Conservation (phyloP, 1,140 invertebrate genomes). For the Musca domestica region DNA sequence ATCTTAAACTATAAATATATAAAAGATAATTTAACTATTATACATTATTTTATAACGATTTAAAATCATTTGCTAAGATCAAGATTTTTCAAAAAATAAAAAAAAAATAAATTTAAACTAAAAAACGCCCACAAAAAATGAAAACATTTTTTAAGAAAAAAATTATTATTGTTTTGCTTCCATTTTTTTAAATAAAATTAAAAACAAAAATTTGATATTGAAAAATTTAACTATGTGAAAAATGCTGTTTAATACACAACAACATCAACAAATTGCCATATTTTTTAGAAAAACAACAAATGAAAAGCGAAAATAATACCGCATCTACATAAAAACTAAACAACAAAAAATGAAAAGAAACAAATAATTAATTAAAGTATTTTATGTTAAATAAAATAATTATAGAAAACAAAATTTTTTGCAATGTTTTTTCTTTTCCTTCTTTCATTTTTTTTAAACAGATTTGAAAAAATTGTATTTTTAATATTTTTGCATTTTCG, state of each 20-base stretch:
- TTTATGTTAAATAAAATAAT: conserved; percentile 14
- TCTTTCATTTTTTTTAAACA: background rate
- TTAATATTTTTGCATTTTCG: background rate
- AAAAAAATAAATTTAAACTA: background rate
- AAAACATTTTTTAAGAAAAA: background rate
- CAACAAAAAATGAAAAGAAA: too few relatives aligned
- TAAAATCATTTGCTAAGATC: conserved; percentile 17
- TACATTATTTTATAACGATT: conserved; percentile 12
- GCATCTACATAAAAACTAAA: too few relatives aligned
- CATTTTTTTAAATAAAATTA: conserved; percentile 16
- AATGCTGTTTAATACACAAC: conserved; percentile 16
- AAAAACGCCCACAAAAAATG: conserved; percentile 1
- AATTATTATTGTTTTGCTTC: conserved; percentile 10
- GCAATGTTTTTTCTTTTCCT: background rate
- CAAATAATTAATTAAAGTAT: conserved; percentile 10
- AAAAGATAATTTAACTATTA: background rate
- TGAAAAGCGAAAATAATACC: background rate
- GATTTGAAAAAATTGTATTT: too few relatives aligned
- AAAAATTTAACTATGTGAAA: conserved; percentile 14
- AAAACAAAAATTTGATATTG: conserved; percentile 5
- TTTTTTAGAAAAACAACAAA: conserved; percentile 14
- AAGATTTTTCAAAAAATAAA: conserved; percentile 12
- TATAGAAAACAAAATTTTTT: background rate
- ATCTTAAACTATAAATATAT: conserved; percentile 13
- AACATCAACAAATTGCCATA: conserved; percentile 14